Evolutionary conservation across 2,797 vertebrate genomes (phyloP), one percentile per base, ranked within the genome.

Genomic region (Natrix natrix): DNA sequence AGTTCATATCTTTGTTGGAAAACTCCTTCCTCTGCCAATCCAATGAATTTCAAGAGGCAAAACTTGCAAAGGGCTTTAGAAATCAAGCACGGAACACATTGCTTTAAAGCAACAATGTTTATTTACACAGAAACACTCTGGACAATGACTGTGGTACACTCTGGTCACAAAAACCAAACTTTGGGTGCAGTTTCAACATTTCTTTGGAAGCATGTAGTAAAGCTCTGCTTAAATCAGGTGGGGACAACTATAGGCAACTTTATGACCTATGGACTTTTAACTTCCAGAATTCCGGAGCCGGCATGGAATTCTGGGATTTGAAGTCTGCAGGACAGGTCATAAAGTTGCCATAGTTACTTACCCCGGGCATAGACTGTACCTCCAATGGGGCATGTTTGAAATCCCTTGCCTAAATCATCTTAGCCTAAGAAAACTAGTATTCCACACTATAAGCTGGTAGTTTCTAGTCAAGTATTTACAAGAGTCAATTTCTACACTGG

Each of bases 71-170:
- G 28, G 13, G 11, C 37, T 54, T 63, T 87, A 87, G 54, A 59
- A 74, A 88, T 48, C 8, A 54, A 60, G 52, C 6, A 61, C 2
- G 5, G 2, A 61, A 60, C 59, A 43, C 22, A 52, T 22, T 0
- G 17, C 8, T 59, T 91, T 69, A 93, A 93, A 93, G 86, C 22
- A 88, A 8, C 56, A 37, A 43, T 87, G 59, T 91, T 91, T 93
- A 93, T 91, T 93, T 91, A 93, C 86, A 91, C 4, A 37, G 61
- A 57, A 59, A 28, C 37, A 60, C 22, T 11, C 59, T 13, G 3
- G 24, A 60, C 63, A 14, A 8, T 10, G 55, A 78, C 10, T 0
- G n/a, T 22, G 20, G n/a, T 60, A 32, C 59, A 32, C 1, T 86
- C 1, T 28, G 69, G 54, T 32, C 5, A 74, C 63, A 78, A 59